Evolutionary conservation across 2,113 vertebrate species (phyloP).

Genomic region (Bucco capensis): DNA sequence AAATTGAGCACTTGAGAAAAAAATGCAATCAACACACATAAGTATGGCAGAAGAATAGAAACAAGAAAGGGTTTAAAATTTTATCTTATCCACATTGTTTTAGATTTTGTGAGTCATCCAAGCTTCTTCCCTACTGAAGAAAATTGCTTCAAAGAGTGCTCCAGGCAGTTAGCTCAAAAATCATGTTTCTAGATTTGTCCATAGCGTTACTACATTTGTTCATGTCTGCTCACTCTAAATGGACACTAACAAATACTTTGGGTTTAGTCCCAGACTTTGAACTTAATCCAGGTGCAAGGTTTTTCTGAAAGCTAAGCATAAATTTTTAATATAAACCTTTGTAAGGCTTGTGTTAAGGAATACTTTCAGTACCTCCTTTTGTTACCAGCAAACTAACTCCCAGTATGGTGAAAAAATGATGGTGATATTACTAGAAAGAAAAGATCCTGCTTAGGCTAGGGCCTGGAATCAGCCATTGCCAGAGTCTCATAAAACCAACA

Average conservation of each 20-base stretch:
- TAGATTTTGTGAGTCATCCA: conserved; percentile 40
- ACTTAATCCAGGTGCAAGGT: not conserved
- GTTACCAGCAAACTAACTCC: not conserved
- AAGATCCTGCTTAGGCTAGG: not conserved
- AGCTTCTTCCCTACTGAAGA: conserved; percentile 19
- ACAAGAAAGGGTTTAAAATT: not conserved
- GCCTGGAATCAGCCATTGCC: not conserved
- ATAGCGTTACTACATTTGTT: not conserved
- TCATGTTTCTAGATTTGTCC: conserved; percentile 12
- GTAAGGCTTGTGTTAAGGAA: not conserved
- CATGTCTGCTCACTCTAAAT: not conserved
- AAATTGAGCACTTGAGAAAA: conserved; percentile 25
- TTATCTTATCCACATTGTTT: conserved; percentile 52
- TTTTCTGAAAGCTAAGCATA: not conserved
- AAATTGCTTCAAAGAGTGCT: conserved; percentile 65
- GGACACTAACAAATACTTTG: not conserved
- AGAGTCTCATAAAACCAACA: not conserved
- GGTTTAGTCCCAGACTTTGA: not conserved
- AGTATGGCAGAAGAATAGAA: not conserved
- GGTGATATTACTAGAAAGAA: not conserved
- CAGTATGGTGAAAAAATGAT: not conserved
- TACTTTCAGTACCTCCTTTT: not conserved
- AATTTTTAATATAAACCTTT: not conserved
- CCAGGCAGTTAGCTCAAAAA: conserved; percentile 38
- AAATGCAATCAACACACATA: conserved; percentile 16